phyloP scores from a whole-genome alignment of 1,140 invertebrate genomes.

The Drosophila neocordata region DNA sequence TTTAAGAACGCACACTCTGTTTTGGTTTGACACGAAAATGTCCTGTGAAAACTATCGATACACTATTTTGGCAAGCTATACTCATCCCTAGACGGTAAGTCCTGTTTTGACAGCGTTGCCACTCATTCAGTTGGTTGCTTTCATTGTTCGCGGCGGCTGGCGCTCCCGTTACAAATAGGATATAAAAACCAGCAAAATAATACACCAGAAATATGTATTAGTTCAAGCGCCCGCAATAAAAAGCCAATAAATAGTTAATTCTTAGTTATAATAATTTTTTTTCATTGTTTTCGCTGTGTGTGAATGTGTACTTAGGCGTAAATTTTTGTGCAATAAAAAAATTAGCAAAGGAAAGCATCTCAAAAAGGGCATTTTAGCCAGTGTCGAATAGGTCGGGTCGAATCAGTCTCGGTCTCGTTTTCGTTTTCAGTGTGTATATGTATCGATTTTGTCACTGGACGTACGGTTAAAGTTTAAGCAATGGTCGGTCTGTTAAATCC shows the following conservation, averaged over 20 bases:
- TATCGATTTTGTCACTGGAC: constrained; percentile 56
- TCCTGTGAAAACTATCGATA: neutral
- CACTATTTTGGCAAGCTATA: too few relatives aligned
- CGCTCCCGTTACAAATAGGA: neutral
- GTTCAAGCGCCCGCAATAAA: constrained; percentile 12
- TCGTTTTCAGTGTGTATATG: constrained; percentile 39
- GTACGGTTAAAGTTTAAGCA: constrained; percentile 20
- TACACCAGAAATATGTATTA: constrained; percentile 18
- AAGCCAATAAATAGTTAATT: constrained; percentile 64
- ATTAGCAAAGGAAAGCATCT: constrained; percentile 27
- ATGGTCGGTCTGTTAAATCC: constrained; percentile 82
- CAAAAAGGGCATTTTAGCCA: neutral
- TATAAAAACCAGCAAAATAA: constrained; percentile 37
- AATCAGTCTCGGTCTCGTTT: constrained; percentile 1
- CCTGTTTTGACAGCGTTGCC: constrained; percentile 1
- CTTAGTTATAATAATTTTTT: constrained; percentile 57
- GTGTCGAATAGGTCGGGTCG: constrained; percentile 5
- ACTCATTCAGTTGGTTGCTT: constrained; percentile 7
- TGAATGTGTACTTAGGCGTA: neutral
- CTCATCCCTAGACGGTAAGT: neutral
- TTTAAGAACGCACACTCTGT: too few relatives aligned
- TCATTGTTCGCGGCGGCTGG: constrained; percentile 5
- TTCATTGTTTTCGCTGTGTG: constrained; percentile 11
- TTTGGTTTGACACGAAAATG: too few relatives aligned
- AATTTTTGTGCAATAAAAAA: constrained; percentile 62